Evolutionary conservation across 2,113 vertebrate genomes (phyloP), one percentile per base, ranked within the genome.

Genomic region (Scortum barcoo): DNA sequence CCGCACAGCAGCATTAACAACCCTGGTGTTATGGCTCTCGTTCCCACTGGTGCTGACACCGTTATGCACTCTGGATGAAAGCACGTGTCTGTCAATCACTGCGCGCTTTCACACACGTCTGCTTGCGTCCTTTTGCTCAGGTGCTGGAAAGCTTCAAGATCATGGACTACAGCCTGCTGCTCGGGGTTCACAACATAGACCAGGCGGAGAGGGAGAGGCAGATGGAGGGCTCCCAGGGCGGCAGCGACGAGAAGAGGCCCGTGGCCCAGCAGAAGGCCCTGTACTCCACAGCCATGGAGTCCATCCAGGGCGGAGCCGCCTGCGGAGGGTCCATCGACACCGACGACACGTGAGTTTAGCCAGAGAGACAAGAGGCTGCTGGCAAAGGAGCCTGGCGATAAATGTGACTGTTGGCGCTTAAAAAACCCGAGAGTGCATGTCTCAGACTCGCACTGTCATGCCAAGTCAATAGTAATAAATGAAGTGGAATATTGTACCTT

Each of bases 91-190:
- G 66, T 72, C 65, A 56, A 7, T 78, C 50, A 56, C 50, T n/a
- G 36, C 33, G 12, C 68, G 0, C 28, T 51, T 30, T n/a, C n/a
- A n/a, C 7, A 3, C 24, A 1, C 20, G n/a, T 57, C 74, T 54
- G 22, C 26, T 0, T 51, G 48, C 61, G 65, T 30, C 38, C 38
- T 72, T 72, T 12, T 30, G 61, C 26, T 80, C 91, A 99, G 98
- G 98, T 99, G 58, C 93, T 99, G 87, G 98, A 99, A 91, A 99
- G 98, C 87, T 99, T 99, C 91, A 99, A 99, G 95, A 99, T 99
- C 92, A 99, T 99, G 98, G 98, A 99, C 95, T 99, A 99, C 95
- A 99, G 98, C 89, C 95, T 99, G 70, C 95, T 99, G 88, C 95
- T 99, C 14, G 98, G 98, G 0, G 97, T 99, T 58, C 98, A 99